Conservation (phyloP, 2,888 invertebrate species). For the Callinectes sapidus region DNA sequence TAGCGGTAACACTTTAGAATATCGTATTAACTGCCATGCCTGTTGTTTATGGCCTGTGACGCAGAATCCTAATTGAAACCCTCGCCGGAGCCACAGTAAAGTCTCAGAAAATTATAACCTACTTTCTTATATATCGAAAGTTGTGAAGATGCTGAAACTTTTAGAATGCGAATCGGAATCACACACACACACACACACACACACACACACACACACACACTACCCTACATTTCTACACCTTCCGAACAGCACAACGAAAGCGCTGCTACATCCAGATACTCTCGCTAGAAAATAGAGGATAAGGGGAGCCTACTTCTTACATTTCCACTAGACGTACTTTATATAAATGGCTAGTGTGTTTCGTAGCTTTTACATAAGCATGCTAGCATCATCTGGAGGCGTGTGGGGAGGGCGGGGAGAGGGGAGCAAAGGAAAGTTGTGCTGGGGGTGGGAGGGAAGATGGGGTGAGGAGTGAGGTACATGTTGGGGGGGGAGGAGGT, state of each 20-base stretch:
- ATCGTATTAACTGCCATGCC: no score
- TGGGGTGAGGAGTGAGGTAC: neutral
- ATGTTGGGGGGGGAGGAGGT: neutral
- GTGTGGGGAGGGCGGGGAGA: neutral
- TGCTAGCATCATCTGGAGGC: constrained; percentile 35
- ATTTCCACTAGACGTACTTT: neutral
- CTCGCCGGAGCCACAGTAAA: no score
- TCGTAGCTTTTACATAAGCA: constrained; percentile 51
- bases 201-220: constrained; percentile 13
- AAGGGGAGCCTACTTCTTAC: neutral
- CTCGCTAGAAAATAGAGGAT: neutral
- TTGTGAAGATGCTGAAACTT: no score
- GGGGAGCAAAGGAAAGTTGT: neutral
- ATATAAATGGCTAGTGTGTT: constrained; percentile 53
- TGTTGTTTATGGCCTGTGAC: no score
- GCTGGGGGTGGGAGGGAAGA: neutral
- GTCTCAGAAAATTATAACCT: no score
- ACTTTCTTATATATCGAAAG: no score
- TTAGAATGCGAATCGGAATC: neutral
- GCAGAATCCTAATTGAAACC: no score
- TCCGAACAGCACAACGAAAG: constrained; percentile 16
- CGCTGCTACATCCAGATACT: constrained; percentile 1
- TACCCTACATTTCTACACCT: neutral
- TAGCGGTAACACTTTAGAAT: no score
- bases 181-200: neutral